phyloP scores from a whole-genome alignment of 2,888 invertebrate genomes.

The Cephus pygmeus region DNA sequence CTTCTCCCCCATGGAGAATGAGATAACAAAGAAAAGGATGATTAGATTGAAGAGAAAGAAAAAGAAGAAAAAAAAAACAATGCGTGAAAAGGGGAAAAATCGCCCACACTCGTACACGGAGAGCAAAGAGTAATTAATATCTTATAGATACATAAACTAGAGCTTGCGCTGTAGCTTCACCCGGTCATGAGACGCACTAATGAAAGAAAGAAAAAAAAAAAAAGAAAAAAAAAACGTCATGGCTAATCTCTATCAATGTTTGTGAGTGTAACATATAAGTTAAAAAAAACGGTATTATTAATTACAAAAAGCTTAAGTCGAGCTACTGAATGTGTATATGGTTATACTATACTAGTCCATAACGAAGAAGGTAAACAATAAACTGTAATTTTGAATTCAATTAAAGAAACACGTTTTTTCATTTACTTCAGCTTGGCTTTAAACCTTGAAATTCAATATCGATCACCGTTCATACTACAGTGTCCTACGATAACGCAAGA shows the following conservation, averaged over 20 bases:
- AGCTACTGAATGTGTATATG: constrained; percentile 66
- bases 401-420: constrained; percentile 9
- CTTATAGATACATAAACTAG: constrained; percentile 54
- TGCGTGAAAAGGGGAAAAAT: constrained; percentile 5
- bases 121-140: constrained; percentile 48
- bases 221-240: constrained; percentile 51
- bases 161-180: constrained; percentile 64
- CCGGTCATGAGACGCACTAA: constrained; percentile 58
- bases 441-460: not conserved
- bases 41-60: not conserved
- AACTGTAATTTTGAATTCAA: constrained; percentile 66
- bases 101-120: constrained; percentile 29
- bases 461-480: not conserved
- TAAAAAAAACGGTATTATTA: constrained; percentile 17
- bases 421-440: not conserved
- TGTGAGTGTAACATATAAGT: constrained; percentile 64
- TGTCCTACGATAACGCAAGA: not conserved
- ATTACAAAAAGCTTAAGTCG: constrained; percentile 55
- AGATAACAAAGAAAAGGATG: not conserved
- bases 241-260: constrained; percentile 65
- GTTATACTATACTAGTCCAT: constrained; percentile 65
- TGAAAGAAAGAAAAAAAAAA: constrained; percentile 20
- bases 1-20: not conserved
- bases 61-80: not conserved
- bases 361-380: constrained; percentile 61